Conservation (phyloP, 2,888 invertebrate species). For the Xylophagus ater region DNA sequence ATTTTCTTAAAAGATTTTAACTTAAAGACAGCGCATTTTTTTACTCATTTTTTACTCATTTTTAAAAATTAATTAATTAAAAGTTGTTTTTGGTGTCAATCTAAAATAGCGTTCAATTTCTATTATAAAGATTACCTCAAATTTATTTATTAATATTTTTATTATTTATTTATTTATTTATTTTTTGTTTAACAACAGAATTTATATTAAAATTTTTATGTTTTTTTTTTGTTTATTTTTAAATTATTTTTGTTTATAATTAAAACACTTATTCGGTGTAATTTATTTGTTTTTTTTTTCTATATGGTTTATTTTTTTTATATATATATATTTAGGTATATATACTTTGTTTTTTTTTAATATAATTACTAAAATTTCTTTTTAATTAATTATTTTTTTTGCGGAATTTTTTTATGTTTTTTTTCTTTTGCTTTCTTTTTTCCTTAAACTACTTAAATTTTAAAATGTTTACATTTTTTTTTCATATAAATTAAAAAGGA, state of each 20-base stretch:
- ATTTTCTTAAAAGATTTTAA: conserved; percentile 10
- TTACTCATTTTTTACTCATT: conserved; percentile 1
- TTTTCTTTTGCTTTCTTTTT: conserved; percentile 14
- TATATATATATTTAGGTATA: conserved; percentile 18
- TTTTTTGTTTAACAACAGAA: conserved; percentile 8
- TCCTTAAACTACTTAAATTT: conserved; percentile 10
- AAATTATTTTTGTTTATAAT: conserved; percentile 10
- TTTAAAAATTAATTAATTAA: conserved; percentile 2
- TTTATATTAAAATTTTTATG: conserved; percentile 9
- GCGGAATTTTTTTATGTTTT: conserved; percentile 16
- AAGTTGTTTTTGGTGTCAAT: conserved; percentile 17
- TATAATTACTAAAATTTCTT: conserved; percentile 19
- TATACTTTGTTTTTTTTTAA: conserved; percentile 16
- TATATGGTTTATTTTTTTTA: conserved; percentile 15
- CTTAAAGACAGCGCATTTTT: conserved; percentile 8
- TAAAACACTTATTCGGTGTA: conserved; percentile 20
- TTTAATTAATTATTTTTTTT: conserved; percentile 11
- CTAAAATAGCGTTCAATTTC: conserved; percentile 16
- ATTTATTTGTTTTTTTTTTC: conserved; percentile 20
- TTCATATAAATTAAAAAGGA: not conserved
- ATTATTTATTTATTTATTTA: conserved; percentile 9
- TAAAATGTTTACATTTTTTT: conserved; percentile 6
- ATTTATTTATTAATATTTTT: conserved; percentile 8
- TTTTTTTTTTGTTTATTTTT: conserved; percentile 11
- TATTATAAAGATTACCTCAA: conserved; percentile 7